These are phyloP conservation scores for Empis livida DNA, from an alignment of 2,888 invertebrate species.

Conservation along the genomic window DNA sequence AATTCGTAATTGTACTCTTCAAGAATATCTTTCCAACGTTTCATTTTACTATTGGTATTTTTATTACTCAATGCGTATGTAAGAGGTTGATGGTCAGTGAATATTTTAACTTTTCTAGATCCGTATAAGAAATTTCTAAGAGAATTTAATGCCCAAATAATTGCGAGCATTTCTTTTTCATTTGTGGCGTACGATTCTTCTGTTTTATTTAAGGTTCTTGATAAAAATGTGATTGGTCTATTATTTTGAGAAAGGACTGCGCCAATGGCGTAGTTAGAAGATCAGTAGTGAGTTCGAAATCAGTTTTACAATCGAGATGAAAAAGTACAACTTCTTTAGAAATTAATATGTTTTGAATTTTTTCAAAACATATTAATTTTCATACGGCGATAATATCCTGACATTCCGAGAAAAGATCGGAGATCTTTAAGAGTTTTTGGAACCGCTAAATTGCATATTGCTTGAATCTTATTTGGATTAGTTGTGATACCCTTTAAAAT, in stretches of 20 bases:
- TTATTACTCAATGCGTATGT: constrained; percentile 5
- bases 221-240: constrained; percentile 3
- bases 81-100: constrained; percentile 9
- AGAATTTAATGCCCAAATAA: constrained; percentile 3
- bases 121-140: constrained; percentile 8
- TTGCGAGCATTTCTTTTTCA: no score
- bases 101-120: constrained; percentile 5
- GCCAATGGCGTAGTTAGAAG: constrained; percentile 4
- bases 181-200: no score
- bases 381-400: constrained; percentile 15
- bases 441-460: constrained; percentile 12
- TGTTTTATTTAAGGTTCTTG: no score
- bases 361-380: constrained; percentile 1
- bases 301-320: constrained; percentile 2
- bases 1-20: constrained; percentile 8
- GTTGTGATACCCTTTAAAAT: constrained; percentile 16
- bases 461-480: constrained; percentile 15
- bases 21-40: constrained; percentile 6
- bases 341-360: constrained; percentile 2
- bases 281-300: constrained; percentile 6
- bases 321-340: constrained; percentile 1
- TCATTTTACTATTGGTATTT: constrained; percentile 6
- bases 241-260: neutral
- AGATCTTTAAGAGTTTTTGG: constrained; percentile 12
- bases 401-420: constrained; percentile 11